phyloP scores from a whole-genome alignment of 2,113 vertebrate genomes.

The Kryptolebias marmoratus region DNA sequence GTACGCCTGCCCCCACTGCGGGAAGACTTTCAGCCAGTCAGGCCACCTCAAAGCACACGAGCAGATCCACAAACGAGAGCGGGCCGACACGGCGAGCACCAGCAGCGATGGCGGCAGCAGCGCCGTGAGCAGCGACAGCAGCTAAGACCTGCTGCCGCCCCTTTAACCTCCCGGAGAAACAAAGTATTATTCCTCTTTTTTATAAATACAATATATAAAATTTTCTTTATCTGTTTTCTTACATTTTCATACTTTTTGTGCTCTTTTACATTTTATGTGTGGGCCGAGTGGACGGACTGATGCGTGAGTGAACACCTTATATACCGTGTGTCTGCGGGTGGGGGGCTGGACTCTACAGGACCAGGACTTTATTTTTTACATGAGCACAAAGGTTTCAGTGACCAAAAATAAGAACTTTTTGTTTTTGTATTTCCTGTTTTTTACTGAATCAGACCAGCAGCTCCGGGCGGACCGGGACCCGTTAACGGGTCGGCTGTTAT shows the following conservation, averaged over 20 bases:
- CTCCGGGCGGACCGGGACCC: slow-evolving; percentile 4
- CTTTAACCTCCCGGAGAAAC: slow-evolving; percentile 68
- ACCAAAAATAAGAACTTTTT: slow-evolving; percentile 34
- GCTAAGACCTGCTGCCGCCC: slow-evolving; percentile 55
- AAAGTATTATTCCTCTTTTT: slow-evolving; percentile 79
- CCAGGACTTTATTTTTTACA: slow-evolving; percentile 35
- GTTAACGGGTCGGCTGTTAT: background rate
- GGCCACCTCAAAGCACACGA: slow-evolving; percentile 84
- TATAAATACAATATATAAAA: slow-evolving; percentile 74
- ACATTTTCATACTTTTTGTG: slow-evolving; percentile 76
- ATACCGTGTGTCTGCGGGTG: slow-evolving; percentile 43
- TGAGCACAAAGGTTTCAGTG: slow-evolving; percentile 59
- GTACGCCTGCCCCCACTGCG: slow-evolving; percentile 76
- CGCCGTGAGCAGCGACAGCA: slow-evolving; percentile 69
- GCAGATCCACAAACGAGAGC: slow-evolving; percentile 82
- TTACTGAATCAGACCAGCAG: slow-evolving; percentile 52
- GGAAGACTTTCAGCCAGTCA: slow-evolving; percentile 83
- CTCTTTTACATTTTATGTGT: slow-evolving; percentile 67
- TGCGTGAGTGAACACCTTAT: slow-evolving; percentile 44
- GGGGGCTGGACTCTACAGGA: slow-evolving; percentile 49
- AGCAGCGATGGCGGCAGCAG: slow-evolving; percentile 62
- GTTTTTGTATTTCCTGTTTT: slow-evolving; percentile 24
- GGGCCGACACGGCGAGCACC: slow-evolving; percentile 62
- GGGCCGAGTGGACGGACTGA: slow-evolving; percentile 62
- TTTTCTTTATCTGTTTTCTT: slow-evolving; percentile 61